Base-by-base conservation (phyloP, 2,888 invertebrate genomes). In the Drosophila mettleri region DNA sequence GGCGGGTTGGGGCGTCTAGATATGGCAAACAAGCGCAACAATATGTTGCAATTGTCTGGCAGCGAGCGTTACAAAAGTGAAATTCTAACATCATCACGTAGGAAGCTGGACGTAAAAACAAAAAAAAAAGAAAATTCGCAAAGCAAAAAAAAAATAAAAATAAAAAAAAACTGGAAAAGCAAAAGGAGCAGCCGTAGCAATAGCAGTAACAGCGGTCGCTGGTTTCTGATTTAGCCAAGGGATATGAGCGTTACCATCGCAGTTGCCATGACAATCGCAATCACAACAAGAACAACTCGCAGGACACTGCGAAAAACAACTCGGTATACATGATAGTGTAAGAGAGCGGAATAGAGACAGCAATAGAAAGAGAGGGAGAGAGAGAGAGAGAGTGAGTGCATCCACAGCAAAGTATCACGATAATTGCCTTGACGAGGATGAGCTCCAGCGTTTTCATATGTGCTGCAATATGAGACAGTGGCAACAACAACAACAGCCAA, bases 181-280 rank as follows among this genome's bases (percentile, higher is more conserved):
- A 58, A 31, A 39, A 58, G 46, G 10, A 67, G 43, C 24, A 46
- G 31, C 43, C 18, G 38, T 22, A 54, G 39, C 31, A 49, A 29
- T 34, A 38, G 53, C 51, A 48, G 39, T 24, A 45, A 53, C 45
- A 33, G 34, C 45, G 48, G 63, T 64, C 60, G 71, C 59, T 54
- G 52, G 48, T 58, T 65, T 68, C 57, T 78, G 81, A 86, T 83
- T 83, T 72, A 58, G 53, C 55, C 66, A 65, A 64, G 75, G 69
- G 72, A 64, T 53, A 67, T 76, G 66, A 69, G 79, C 52, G 73
- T 69, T 85, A 68, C 75, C 75, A 69, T 63, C 64, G 69, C 74
- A 33, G 88, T 77, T 80, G 71, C 83, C 86, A 70, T 82, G 77
- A 86, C 86, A 82, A 86, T 87, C 67, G 51, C 86, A 83, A 81